Base-by-base conservation (phyloP, 1,140 invertebrate species). In the Tetragnatha versicolor region DNA sequence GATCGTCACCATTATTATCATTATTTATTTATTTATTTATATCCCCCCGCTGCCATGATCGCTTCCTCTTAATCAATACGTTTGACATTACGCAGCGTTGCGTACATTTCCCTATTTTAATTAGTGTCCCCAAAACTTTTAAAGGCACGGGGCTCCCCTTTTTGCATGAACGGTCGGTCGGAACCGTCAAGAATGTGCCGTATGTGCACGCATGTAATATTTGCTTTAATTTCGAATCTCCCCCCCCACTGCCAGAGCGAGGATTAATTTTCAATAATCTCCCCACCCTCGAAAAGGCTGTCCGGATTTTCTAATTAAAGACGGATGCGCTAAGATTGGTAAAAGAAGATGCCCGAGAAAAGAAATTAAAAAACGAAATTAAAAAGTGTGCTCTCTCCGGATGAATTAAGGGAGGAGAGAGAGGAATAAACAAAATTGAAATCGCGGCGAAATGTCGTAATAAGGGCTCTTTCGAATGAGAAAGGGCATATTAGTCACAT, bases 251-350 rank as follows among this genome's bases (percentile, higher is more conserved):
- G 31, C 27, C 2, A 31, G 58, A 12, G 10, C 22, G 33, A 27
- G 58, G 58, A 75, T 75, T 75, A 75, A 75, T 75, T 75, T 75
- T 75, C 72, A 75, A 75, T 75, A 75, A 75, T 75, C 72, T 61
- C n/a, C 2, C 27, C 10, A 60, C 42, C 10, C 37, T 14, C 35
- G 29, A 39, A 14, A 63, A 45, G 25, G 29, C 7, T 9, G 39
- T 1, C 17, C 25, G 25, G 72, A 55, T 39, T 75, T 63, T 75
- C 72, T 75, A 75, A 75, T 75, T 75, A 75, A 75, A 75, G 63
- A 63, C 55, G 58, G 51, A 75, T 63, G 39, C 53, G 53, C 6
- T 35, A 42, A 58, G 45, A 33, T 27, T 25, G 53, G 60, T 58
- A 45, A 45, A 53, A 60, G 47, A 33, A 68, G 20, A 60, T 33